Percentiles rank a stretch among this genome's conserved stretches.
phyloP scores from a whole-genome alignment of 64 coral and sea anemone species.

The Anthopleura sola region DNA sequence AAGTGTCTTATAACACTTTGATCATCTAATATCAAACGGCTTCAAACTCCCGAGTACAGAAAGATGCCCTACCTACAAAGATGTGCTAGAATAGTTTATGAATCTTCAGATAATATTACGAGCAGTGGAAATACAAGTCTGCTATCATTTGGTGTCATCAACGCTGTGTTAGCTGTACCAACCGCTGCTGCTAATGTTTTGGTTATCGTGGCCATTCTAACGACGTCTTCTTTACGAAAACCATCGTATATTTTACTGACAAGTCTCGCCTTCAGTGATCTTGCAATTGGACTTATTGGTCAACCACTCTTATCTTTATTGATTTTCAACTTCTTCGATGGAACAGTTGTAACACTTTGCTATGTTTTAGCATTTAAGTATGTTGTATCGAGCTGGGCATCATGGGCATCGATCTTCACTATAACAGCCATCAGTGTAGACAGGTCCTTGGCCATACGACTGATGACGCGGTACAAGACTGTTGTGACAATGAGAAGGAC shows the following conservation, averaged over 20 bases:
- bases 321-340: background rate
- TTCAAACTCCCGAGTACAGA: too few species aligned
- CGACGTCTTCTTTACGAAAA: conserved; percentile 10
- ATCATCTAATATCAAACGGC: too few species aligned
- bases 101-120: background rate
- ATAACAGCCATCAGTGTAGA: background rate
- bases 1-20: too few species aligned
- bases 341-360: background rate
- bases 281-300: background rate
- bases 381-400: background rate
- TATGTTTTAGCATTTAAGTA: background rate
- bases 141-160: background rate
- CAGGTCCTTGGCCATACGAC: conserved; percentile 15
- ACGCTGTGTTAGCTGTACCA: background rate
- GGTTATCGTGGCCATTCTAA: background rate
- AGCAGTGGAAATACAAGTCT: background rate
- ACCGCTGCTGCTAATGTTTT: background rate
- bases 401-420: background rate
- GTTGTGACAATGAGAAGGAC: background rate
- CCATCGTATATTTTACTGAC: conserved; percentile 16
- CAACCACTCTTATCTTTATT: background rate
- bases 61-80: background rate
- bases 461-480: conserved; percentile 2
- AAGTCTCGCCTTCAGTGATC: conserved; percentile 16
- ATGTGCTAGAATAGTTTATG: background rate